Evolutionary conservation across 2,888 invertebrate genomes (phyloP).

Genomic region (Dryomyza anilis): DNA sequence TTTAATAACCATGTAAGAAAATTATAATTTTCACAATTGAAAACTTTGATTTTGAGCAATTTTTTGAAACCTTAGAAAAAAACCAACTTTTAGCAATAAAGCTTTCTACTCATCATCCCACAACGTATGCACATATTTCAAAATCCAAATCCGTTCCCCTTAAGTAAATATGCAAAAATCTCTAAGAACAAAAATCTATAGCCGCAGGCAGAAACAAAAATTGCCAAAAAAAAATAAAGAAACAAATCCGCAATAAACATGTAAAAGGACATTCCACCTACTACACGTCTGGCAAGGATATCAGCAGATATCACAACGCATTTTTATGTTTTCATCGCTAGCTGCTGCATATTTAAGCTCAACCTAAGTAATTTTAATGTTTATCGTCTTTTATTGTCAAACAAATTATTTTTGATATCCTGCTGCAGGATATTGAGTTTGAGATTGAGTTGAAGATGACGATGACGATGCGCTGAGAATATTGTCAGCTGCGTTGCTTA

Average conservation of each 20-base stretch:
- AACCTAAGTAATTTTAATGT: slow-evolving; percentile 55
- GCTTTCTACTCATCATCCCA: no score
- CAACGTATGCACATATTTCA: no score
- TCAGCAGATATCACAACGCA: slow-evolving; percentile 31
- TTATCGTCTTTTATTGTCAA: slow-evolving; percentile 61
- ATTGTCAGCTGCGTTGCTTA: slow-evolving; percentile 18
- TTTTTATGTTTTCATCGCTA: slow-evolving; percentile 38
- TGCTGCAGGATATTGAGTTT: slow-evolving; percentile 53
- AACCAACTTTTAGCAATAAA: no score
- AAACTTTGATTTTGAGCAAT: no score
- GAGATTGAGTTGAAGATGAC: no score
- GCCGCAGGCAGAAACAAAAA: neutral
- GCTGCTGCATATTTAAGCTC: slow-evolving; percentile 15
- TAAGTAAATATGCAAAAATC: no score
- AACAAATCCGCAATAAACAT: slow-evolving; percentile 30
- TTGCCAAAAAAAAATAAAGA: neutral
- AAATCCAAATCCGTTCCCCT: no score
- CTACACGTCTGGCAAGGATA: slow-evolving; percentile 28
- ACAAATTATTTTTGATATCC: slow-evolving; percentile 59
- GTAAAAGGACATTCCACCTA: slow-evolving; percentile 35
- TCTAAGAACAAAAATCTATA: no score
- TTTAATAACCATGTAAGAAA: no score
- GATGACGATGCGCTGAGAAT: slow-evolving; percentile 17
- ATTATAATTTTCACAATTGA: no score
- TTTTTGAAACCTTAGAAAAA: no score